Percentiles rank a stretch among this genome's conserved stretches.
These are phyloP conservation scores for Parnassius orleans DNA, from an alignment of 2,888 invertebrate genomes.

Conservation along the genomic window DNA sequence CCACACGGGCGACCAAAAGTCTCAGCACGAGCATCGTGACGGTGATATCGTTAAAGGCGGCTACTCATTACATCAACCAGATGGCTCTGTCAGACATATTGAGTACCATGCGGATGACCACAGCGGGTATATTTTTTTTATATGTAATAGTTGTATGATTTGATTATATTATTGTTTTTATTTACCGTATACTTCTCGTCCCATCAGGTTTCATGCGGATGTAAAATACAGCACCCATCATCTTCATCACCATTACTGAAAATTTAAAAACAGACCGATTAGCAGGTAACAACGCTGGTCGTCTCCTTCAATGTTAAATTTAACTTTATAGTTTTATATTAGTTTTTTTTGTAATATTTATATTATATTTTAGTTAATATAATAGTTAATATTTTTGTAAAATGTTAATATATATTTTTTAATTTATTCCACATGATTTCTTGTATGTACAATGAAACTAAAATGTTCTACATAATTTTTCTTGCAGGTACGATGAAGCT, in stretches of 20 bases:
- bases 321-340: no score
- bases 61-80: constrained; percentile 73
- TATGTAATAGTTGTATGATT: neutral
- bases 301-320: no score
- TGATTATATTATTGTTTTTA: neutral
- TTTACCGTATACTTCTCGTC: neutral
- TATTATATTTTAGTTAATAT: no score
- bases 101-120: constrained; percentile 71
- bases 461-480: no score
- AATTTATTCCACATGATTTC: no score
- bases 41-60: constrained; percentile 66
- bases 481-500: no score
- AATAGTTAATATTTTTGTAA: no score
- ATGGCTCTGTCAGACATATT: constrained; percentile 69
- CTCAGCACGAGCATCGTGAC: constrained; percentile 65
- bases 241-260: constrained; percentile 38
- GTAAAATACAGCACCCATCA: constrained; percentile 37
- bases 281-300: no score
- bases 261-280: neutral
- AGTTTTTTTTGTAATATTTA: no score
- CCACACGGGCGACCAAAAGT: constrained; percentile 56
- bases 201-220: constrained; percentile 7
- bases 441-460: no score
- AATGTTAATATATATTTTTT: no score
- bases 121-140: constrained; percentile 39